These are phyloP conservation scores for Diaperis boleti DNA, from an alignment of 2,888 invertebrate genomes.

Conservation along the genomic window DNA sequence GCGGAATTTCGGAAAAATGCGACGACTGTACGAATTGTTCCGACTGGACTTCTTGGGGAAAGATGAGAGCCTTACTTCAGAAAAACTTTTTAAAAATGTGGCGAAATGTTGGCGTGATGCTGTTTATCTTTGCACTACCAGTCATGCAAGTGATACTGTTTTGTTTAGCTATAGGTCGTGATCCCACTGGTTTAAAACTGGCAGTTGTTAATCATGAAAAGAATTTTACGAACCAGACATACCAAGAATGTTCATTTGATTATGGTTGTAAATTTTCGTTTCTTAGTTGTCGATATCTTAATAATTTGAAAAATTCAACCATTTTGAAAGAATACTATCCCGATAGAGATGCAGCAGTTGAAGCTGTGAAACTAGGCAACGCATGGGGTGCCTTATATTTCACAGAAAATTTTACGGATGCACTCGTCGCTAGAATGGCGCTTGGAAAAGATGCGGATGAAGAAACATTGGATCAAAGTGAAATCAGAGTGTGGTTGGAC, in stretches of 20 bases:
- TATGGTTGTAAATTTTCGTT: conserved; percentile 77
- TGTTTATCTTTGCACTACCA: conserved; percentile 94
- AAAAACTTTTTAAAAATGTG: conserved; percentile 94
- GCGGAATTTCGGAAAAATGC: conserved; percentile 68
- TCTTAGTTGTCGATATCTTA: conserved; percentile 78
- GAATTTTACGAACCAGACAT: conserved; percentile 50
- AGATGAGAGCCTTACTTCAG: conserved; percentile 85
- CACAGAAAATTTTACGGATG: conserved; percentile 90
- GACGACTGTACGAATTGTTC: conserved; percentile 68
- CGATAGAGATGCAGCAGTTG: conserved; percentile 74
- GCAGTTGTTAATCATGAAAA: conserved; percentile 82
- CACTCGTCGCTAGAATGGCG: conserved; percentile 84
- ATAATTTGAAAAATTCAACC: conserved; percentile 78
- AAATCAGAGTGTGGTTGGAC: conserved; percentile 90
- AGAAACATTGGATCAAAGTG: conserved; percentile 88
- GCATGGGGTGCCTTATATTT: conserved; percentile 93
- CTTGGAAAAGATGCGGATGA: conserved; percentile 86
- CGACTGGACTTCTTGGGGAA: conserved; percentile 83
- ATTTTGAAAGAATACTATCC: conserved; percentile 78
- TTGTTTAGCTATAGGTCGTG: conserved; percentile 91
- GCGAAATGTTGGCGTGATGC: conserved; percentile 92
- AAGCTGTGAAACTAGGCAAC: conserved; percentile 80
- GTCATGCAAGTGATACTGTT: conserved; percentile 93
- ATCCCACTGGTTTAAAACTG: conserved; percentile 84
- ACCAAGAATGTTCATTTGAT: conserved; percentile 67